Base-by-base conservation (phyloP, 2,113 vertebrate species). In the Fukomys damarensis region DNA sequence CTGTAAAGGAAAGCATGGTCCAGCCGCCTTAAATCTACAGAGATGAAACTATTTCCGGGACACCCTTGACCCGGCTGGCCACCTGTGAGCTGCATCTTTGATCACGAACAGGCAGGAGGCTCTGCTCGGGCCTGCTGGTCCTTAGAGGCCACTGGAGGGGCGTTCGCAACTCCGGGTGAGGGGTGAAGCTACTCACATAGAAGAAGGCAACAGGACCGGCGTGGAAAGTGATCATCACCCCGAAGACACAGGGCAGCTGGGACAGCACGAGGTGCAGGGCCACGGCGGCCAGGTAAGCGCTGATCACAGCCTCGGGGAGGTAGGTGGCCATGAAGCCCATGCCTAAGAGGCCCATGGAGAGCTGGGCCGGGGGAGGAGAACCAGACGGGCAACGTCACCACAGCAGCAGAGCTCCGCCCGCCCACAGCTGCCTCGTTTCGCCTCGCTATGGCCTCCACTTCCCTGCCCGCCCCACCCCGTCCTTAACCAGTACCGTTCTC, bases 211-310 rank as follows among this genome's bases (percentile, higher is more conserved):
- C 8, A 56, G 97, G 97, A 6, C 98, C 98, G 1, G 95, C 35
- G 3, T 96, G 97, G 95, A 98, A 98, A 80, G 91, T 95, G 85
- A 98, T 79, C 70, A 92, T 68, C 49, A 98, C 7, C 30, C 98
- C 98, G 8, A 98, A 97, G 90, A 98, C 86, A 72, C 70, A 98
- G 8, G 95, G 94, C 72, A 98, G 52, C 96, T 98, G 98, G 9
- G 98, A 97, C 43, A 98, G 28, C 14, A 98, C 93, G 66, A 98
- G 43, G 46, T 96, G 97, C 13, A 98, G 3, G 0, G 98, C 98
- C 14, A 95, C 95, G 4, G 98, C 98, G 3, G 98, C 84, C 91
- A 98, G 97, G 91, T 98, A 98, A 22, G 98, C 98, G 16, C 84
- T 97, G 30, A 97, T 74, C 0, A 95, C 49, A 0, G 98, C 96